Percentiles rank a stretch among this genome's conserved stretches.
Evolutionary conservation across 2,888 invertebrate genomes (phyloP).

Genomic region (Stenotaenia linearis): DNA sequence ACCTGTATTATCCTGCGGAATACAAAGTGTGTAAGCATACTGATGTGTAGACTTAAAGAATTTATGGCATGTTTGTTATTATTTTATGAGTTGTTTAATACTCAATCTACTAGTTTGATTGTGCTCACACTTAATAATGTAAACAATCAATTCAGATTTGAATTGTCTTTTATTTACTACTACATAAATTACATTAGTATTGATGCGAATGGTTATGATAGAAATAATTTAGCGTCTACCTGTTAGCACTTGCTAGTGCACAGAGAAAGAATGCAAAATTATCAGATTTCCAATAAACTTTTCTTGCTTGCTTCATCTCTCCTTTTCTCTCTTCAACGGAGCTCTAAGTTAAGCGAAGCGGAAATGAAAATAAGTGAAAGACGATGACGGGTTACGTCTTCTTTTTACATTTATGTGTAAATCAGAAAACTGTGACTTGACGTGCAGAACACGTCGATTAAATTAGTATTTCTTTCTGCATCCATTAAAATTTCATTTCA

Average conservation of each 20-base stretch:
- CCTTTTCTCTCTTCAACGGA: not conserved
- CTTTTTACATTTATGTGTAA: not conserved
- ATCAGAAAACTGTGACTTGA: not conserved
- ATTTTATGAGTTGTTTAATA: not conserved
- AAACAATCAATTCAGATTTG: not conserved
- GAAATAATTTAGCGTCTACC: not conserved
- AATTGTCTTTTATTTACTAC: not conserved
- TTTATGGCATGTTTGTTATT: not conserved
- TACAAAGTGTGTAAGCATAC: not conserved
- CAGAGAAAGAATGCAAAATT: not conserved
- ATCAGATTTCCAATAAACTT: conserved; percentile 9
- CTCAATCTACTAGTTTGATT: not conserved
- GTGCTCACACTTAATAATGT: not conserved
- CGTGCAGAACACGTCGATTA: not conserved
- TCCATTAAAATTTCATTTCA: not conserved
- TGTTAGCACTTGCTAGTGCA: not conserved
- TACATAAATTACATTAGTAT: conserved; percentile 1
- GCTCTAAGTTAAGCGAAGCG: not conserved
- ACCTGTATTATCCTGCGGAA: not conserved
- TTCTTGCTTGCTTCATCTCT: not conserved
- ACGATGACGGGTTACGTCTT: not conserved
- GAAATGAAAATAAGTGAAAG: not conserved
- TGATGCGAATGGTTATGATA: not conserved
- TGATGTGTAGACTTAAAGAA: not conserved
- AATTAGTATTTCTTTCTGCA: not conserved